A percentile compares a stretch with the other conserved stretches of the same genome.
phyloP scores from a whole-genome alignment of 2,113 vertebrate species.

The Petaurus breviceps region DNA sequence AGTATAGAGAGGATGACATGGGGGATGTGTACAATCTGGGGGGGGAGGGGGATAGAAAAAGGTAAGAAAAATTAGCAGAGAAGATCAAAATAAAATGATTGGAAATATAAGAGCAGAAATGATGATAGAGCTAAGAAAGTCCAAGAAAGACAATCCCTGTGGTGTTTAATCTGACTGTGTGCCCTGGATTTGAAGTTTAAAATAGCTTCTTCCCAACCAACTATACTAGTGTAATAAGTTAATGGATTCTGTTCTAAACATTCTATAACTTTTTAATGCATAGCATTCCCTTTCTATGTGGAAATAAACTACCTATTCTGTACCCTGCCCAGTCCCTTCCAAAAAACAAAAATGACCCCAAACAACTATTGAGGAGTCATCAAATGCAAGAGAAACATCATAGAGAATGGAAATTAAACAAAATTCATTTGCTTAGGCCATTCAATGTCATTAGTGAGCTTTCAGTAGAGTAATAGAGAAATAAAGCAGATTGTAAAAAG shows the following conservation, averaged over 20 bases:
- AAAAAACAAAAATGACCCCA: neutral
- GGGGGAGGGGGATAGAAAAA: neutral
- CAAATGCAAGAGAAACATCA: neutral
- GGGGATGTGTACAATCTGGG: neutral
- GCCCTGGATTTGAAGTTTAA: neutral
- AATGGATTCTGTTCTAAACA: neutral
- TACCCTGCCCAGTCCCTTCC: neutral
- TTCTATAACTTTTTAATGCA: neutral
- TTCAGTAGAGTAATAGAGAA: neutral
- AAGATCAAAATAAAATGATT: neutral
- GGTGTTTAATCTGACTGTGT: neutral
- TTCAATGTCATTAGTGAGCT: neutral
- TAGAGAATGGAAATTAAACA: neutral
- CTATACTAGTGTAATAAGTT: neutral
- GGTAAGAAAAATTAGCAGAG: neutral
- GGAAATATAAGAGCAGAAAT: neutral
- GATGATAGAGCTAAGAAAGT: neutral
- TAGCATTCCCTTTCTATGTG: neutral
- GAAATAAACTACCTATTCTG: neutral
- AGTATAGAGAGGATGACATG: neutral
- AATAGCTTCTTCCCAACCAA: neutral
- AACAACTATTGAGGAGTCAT: neutral
- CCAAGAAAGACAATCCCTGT: neutral
- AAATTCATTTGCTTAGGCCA: neutral
- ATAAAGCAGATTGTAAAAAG: neutral